These are phyloP conservation scores for Enteromius paludinosus DNA, from an alignment of 2,797 vertebrate genomes.

Conservation along the genomic window DNA sequence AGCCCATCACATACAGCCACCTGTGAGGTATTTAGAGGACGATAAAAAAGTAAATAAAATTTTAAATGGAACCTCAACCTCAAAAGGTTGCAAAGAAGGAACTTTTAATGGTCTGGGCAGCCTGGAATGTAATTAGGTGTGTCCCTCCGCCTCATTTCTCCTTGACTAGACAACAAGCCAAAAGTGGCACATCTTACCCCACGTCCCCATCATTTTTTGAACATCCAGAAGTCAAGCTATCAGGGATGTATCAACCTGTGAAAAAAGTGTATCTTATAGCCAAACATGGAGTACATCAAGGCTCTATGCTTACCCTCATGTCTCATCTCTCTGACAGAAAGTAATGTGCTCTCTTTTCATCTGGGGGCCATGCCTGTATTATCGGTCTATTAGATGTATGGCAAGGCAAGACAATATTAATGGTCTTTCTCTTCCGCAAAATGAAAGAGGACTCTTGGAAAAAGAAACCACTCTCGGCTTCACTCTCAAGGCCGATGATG, in stretches of 20 bases:
- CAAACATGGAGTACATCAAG: constrained; percentile 57
- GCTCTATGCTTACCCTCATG: constrained; percentile 67
- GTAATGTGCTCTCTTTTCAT: constrained; percentile 82
- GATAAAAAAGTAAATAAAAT: no score
- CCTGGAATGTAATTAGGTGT: background rate
- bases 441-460: constrained; percentile 75
- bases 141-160: background rate
- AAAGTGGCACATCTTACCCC: constrained; percentile 6
- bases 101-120: background rate
- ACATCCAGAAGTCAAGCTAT: constrained; percentile 39
- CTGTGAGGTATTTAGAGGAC: background rate
- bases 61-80: background rate
- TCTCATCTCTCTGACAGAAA: constrained; percentile 77
- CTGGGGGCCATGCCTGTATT: constrained; percentile 80
- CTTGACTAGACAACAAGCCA: background rate
- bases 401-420: constrained; percentile 80
- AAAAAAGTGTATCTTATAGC: constrained; percentile 49
- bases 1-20: background rate
- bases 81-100: background rate
- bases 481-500: constrained; percentile 77
- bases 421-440: constrained; percentile 72
- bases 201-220: background rate
- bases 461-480: constrained; percentile 80
- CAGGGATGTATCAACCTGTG: constrained; percentile 48
- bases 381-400: constrained; percentile 79